These are phyloP conservation scores for Patella caerulea DNA, from an alignment of 2,888 invertebrate genomes.

Conservation along the genomic window DNA sequence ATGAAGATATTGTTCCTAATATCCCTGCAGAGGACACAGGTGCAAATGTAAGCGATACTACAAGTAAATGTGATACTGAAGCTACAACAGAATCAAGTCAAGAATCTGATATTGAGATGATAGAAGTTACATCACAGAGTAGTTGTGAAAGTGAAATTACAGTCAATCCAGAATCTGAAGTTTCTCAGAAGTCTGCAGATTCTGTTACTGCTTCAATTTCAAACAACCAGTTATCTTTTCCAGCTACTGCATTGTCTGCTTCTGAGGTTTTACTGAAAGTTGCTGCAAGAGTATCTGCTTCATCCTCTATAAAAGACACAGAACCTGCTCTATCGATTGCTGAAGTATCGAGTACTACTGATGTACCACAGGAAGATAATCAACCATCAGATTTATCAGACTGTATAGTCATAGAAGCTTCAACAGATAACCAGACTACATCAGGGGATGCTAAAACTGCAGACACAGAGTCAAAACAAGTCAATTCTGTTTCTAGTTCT, in stretches of 20 bases:
- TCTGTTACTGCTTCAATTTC: neutral
- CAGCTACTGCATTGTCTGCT: neutral
- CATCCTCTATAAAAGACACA: neutral
- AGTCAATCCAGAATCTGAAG: neutral
- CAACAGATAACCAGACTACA: neutral
- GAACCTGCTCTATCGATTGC: neutral
- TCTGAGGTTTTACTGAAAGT: neutral
- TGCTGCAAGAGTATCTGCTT: neutral
- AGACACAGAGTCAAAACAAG: neutral
- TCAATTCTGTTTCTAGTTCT: neutral
- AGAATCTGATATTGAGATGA: conserved; percentile 1
- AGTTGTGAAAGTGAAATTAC: neutral
- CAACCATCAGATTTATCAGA: neutral
- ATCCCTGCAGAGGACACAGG: neutral
- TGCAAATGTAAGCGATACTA: conserved; percentile 2
- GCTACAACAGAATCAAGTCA: neutral
- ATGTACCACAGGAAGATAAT: neutral
- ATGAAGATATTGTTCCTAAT: neutral
- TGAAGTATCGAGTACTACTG: neutral
- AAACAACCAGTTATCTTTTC: neutral
- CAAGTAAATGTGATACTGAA: conserved; percentile 4
- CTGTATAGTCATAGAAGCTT: neutral
- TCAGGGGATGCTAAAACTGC: conserved; percentile 16
- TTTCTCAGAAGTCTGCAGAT: neutral
- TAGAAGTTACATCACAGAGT: neutral